phyloP scores from a whole-genome alignment of 2,113 vertebrate species.

The Cricetomys ansorgei region DNA sequence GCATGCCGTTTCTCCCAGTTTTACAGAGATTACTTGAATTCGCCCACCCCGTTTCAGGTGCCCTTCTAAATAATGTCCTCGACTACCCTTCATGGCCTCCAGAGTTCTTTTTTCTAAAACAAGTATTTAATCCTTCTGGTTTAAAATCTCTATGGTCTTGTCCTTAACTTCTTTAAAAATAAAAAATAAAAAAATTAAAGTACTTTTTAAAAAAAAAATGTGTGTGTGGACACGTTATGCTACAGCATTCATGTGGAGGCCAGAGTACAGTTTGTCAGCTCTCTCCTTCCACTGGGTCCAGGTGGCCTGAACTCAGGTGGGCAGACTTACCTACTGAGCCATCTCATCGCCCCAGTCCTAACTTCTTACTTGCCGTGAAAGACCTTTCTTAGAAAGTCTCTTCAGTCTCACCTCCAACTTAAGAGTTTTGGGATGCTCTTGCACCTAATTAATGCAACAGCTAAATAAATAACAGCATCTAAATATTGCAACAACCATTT shows the following conservation, averaged over 20 bases:
- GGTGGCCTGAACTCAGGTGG: background rate
- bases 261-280: background rate
- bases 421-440: background rate
- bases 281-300: background rate
- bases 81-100: background rate
- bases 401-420: background rate
- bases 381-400: conserved; percentile 30
- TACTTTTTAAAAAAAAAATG: too few relatives aligned
- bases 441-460: background rate
- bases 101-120: background rate
- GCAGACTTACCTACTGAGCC: background rate
- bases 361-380: conserved; percentile 5
- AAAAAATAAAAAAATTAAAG: too few relatives aligned
- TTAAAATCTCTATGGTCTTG: background rate
- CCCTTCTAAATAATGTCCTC: background rate
- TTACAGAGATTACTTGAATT: conserved; percentile 34
- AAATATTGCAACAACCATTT: background rate
- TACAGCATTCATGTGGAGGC: background rate
- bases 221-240: background rate
- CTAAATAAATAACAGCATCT: too few relatives aligned
- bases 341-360: background rate
- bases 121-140: background rate
- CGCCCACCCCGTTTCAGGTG: background rate
- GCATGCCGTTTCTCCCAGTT: background rate
- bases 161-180: background rate